Conservation (phyloP, 2,113 vertebrate species). For the Athene cunicularia region DNA sequence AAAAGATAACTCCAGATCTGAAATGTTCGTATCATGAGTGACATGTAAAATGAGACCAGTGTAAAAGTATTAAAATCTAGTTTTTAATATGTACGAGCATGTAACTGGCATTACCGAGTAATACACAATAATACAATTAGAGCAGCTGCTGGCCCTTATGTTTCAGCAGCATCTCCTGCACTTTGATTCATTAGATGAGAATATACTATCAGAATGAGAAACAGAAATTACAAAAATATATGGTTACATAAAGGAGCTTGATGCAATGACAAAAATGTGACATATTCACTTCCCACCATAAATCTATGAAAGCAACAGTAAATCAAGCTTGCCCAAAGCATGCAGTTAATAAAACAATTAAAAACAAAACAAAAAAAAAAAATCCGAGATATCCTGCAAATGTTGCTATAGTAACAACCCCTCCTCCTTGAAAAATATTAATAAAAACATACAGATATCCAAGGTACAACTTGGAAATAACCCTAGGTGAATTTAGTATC, state of each 20-base stretch:
- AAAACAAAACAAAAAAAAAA: too few species aligned
- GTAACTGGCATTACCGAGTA: background rate
- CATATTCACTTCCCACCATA: background rate
- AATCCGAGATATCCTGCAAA: background rate
- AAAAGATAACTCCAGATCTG: background rate
- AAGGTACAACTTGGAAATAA: background rate
- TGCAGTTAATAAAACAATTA: background rate
- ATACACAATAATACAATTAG: background rate
- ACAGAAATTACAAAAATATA: background rate
- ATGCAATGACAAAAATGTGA: background rate
- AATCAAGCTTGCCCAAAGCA: background rate
- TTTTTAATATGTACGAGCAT: background rate
- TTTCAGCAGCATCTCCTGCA: background rate
- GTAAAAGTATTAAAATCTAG: background rate
- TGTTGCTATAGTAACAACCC: conserved; percentile 63
- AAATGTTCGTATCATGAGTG: background rate
- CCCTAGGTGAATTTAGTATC: background rate
- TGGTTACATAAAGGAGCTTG: background rate
- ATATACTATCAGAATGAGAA: background rate
- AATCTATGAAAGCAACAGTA: background rate
- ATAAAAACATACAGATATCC: conserved; percentile 13
- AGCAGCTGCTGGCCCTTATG: background rate
- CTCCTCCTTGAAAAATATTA: background rate
- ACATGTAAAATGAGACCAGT: background rate
- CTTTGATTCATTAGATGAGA: background rate